Evolutionary conservation across 1,140 invertebrate genomes (phyloP), one percentile per base, ranked within the genome.

Genomic region (Aphaenogaster floridana): DNA sequence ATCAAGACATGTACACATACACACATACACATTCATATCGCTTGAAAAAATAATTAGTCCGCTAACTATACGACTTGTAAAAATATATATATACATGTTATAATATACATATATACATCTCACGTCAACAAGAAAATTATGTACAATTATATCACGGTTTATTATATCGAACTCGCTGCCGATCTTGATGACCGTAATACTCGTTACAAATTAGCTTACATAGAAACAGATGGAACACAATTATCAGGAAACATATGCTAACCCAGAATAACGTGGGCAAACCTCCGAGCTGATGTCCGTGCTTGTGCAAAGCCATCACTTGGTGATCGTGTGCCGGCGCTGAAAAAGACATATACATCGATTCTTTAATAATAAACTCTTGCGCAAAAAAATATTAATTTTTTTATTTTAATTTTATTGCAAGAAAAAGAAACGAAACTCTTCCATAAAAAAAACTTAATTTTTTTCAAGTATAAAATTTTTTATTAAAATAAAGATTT

Each of bases 201-300:
- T 99, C 98, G 91, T 98, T 98, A 94, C 98, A 98, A 88, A 99
- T 98, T 76, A 99, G 96, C 95, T 99, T 98, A 95, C 98, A 98
- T 9, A 99, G 96, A 96, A 99, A 99, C 87, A 99, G 95, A 96
- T 99, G 99, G 95, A 99, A 99, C 88, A 99, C 96, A 87, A 99
- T 96, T 89, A 99, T 98, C 81, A 99, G 96, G 93, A 98, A 97
- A 92, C 97, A 97, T 89, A 99, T 97, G 21, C 98, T 97, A 0
- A 99, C 97, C 99, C 99, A 99, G 95, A 99, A 99, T 54, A 99
- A 96, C 0, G 98, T 98, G 34, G 99, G 98, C 79, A 99, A 95
- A 0, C 98, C 98, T 66, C 98, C 98, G 84, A 98, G 96, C 89
- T 98, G 97, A 95, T 99, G 97, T 0, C 99, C 99, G 94, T 99